Evolutionary conservation across 2,797 vertebrate genomes (phyloP), one percentile per base, ranked within the genome.

Genomic region (Odontamblyopus lacepedii): DNA sequence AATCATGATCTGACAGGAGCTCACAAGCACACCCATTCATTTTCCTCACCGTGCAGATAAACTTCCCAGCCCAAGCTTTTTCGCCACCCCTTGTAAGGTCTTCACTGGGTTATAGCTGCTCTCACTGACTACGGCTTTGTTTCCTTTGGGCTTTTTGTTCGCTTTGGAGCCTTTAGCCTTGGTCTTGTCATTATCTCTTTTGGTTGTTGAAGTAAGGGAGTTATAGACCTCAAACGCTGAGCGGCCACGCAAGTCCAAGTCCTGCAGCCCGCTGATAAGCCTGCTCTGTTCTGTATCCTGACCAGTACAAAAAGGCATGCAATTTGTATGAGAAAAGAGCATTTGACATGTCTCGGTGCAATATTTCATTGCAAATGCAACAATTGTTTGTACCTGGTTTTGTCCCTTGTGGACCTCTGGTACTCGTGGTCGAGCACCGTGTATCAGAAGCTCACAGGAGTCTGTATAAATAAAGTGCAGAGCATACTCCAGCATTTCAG

Each of bases 381-480:
- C 8, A n/a, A 6, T 38, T 38, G 23, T 59, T 5, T 79, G 73
- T 9, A 90, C 89, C 69, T 89, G 84, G 67, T 82, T 82, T 75
- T 81, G 84, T 55, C 50, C 80, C 0, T 3, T 75, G 12, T 32
- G 27, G 51, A 38, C 55, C 87, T 53, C 76, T 5, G 88, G 75
- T 50, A 92, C 71, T 85, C 84, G 94, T 19, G 96, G 96, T 78
- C 88, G 94, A 71, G 92, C 92, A 12, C 96, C 96, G 0, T 95
- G 93, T 67, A 94, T 93, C 82, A 99, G 88, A 87, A 99, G 93
- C 85, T 98, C 95, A 75, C 97, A 98, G 13, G 94, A 95, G 83
- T 98, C 96, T 0, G 95, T 97, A 86, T 99, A 99, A 76, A 98
- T 94, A 91, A 96, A 99, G 74, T 95, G 93, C 66, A 99, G 92